Base-by-base conservation (phyloP, 1,140 invertebrate genomes). In the Neodiprion lecontei region DNA sequence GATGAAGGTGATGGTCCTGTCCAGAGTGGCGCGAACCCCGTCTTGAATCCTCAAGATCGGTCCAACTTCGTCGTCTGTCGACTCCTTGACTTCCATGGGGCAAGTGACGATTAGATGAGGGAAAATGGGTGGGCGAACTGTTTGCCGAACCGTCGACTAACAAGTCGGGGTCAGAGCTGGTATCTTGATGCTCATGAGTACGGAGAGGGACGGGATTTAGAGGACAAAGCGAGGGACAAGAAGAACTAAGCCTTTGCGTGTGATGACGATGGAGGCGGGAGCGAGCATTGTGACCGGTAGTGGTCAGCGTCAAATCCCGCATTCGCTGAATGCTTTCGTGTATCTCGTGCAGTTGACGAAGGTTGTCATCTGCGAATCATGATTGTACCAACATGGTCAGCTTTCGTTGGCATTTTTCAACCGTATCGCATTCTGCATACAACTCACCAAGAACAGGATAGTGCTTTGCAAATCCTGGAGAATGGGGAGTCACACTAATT, bases 401-500 rank as follows among this genome's bases (percentile, higher is more conserved):
- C 17, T 21, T 21, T 21, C 5, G 28, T 40, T 40, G 28, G 1
- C 28, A 40, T 3, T 40, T 40, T 40, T 40, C 28, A 40, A 40
- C 28, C 28, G 28, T 40, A 40, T 40, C 5, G 5, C 28, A 40
- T 40, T 40, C 28, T 40, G 5, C 28, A 5, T 40, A 40, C 67
- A 81, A 80, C 79, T 88, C 86, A 91, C 90, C 90, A 65, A 93
- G 83, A 49, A 92, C 89, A n/a, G 91, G 89, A 84, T 92, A 93
- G 77, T 91, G 89, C 76, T 91, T 91, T 66, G 89, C 89, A 67
- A 85, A 76, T 72, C 89, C 93, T 40, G 95, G 94, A 72, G 94
- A 96, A 85, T 96, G 95, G 5, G 95, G 95, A 48, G 95, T 96
- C 67, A 96, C 94, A 87, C 94, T 96, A 80, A 96, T 96, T 70